phyloP scores from a whole-genome alignment of 1,140 invertebrate genomes.

The Aphaenogaster ashmeadi region DNA sequence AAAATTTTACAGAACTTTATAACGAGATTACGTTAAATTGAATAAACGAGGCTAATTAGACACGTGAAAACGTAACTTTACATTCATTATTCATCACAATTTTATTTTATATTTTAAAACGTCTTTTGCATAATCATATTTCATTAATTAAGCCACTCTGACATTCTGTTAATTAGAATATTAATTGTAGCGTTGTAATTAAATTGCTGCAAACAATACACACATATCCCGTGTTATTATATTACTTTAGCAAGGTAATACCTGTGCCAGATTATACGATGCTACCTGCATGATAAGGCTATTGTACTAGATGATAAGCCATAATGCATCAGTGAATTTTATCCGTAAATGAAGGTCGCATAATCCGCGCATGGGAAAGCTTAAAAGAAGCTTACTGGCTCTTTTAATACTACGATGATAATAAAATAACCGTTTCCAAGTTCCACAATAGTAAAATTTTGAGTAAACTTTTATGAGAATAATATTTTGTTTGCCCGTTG shows the following conservation, averaged over 20 bases:
- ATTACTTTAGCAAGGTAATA: constrained; percentile 26
- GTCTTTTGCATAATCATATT: background rate
- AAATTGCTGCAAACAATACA: constrained; percentile 2
- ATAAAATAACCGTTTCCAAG: constrained; percentile 11
- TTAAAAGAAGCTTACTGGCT: constrained; percentile 6
- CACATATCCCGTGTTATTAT: background rate
- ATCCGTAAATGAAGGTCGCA: background rate
- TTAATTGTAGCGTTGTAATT: constrained; percentile 38
- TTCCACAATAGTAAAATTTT: background rate
- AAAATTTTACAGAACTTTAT: background rate
- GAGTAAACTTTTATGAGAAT: background rate
- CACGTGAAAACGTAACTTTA: background rate
- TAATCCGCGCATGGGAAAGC: constrained; percentile 11
- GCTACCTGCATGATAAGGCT: constrained; percentile 17
- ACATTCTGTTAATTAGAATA: constrained; percentile 50
- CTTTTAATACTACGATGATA: background rate
- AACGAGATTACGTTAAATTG: background rate
- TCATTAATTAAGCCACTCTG: constrained; percentile 18
- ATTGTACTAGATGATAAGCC: constrained; percentile 8
- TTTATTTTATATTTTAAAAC: constrained; percentile 6
- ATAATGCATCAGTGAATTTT: constrained; percentile 18
- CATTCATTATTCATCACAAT: background rate
- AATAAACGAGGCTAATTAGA: background rate
- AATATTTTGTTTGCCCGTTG: background rate
- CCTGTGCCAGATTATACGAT: background rate